Evolutionary conservation across 64 coral and sea anemone species (phyloP).

Genomic region (Montipora foliosa): DNA sequence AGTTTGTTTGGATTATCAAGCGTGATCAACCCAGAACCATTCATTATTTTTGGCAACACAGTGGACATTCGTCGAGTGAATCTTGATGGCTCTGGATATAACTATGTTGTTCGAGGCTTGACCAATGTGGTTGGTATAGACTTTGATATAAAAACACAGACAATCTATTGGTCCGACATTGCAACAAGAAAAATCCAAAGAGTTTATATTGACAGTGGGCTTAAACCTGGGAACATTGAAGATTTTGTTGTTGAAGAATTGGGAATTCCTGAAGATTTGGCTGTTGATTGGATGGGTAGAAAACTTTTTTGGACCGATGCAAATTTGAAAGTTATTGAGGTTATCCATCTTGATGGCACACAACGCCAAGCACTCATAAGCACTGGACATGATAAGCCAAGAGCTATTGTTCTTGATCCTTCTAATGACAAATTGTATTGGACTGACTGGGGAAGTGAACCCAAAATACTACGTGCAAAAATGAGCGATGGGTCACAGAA

Average conservation of each 20-base stretch:
- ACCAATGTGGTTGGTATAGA: slow-evolving; percentile 86
- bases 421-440: slow-evolving; percentile 70
- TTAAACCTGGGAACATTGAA: slow-evolving; percentile 58
- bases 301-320: slow-evolving; percentile 92
- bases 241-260: slow-evolving; percentile 72
- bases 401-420: slow-evolving; percentile 81
- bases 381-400: slow-evolving; percentile 80
- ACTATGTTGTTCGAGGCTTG: slow-evolving; percentile 77
- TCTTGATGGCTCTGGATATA: slow-evolving; percentile 82
- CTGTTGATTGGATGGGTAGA: slow-evolving; percentile 72
- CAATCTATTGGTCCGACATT: slow-evolving; percentile 86
- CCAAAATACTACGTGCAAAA: slow-evolving; percentile 72
- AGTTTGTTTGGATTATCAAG: slow-evolving; percentile 4
- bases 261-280: slow-evolving; percentile 82
- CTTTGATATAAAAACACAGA: slow-evolving; percentile 83
- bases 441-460: slow-evolving; percentile 82
- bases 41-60: slow-evolving; percentile 85
- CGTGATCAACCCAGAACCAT: slow-evolving; percentile 28
- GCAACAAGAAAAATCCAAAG: slow-evolving; percentile 82
- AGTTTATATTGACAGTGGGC: slow-evolving; percentile 69
- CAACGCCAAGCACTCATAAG: slow-evolving; percentile 68
- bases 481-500: slow-evolving; percentile 77
- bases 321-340: slow-evolving; percentile 48
- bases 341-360: slow-evolving; percentile 76
- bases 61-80: slow-evolving; percentile 87